These are phyloP conservation scores for Stenodema calcarata DNA, from an alignment of 2,888 invertebrate genomes.

Conservation along the genomic window DNA sequence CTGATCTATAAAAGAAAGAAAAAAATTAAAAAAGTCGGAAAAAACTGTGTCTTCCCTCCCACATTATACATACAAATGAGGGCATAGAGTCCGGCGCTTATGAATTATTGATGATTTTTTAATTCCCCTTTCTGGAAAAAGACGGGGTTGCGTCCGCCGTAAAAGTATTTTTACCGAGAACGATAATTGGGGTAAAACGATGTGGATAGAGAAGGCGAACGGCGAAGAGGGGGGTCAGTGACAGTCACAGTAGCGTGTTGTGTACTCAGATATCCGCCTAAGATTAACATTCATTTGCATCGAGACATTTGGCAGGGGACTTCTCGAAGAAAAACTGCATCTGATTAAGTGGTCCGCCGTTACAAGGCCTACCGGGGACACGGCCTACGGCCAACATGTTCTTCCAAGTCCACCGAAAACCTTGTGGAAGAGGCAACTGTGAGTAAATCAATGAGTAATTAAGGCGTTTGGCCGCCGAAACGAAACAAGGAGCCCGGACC, in stretches of 20 bases:
- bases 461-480: not conserved
- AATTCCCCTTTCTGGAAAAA: constrained; percentile 36
- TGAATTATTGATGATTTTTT: constrained; percentile 50
- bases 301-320: constrained; percentile 21
- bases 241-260: constrained; percentile 37
- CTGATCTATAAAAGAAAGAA: constrained; percentile 42
- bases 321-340: constrained; percentile 23
- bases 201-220: not conserved
- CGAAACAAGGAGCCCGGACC: not conserved
- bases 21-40: too few relatives aligned
- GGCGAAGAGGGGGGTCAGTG: not conserved
- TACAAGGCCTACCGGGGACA: not conserved
- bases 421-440: not conserved
- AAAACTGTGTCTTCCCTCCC: constrained; percentile 19
- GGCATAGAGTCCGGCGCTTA: constrained; percentile 47
- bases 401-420: not conserved
- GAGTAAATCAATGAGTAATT: not conserved
- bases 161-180: constrained; percentile 30
- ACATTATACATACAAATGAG: constrained; percentile 50
- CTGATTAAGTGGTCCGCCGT: constrained; percentile 3
- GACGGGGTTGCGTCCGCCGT: constrained; percentile 18
- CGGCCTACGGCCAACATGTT: not conserved
- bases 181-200: constrained; percentile 45
- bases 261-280: constrained; percentile 21
- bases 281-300: constrained; percentile 50